phyloP scores from a whole-genome alignment of 2,888 invertebrate species.

The Exocentrus adspersus region DNA sequence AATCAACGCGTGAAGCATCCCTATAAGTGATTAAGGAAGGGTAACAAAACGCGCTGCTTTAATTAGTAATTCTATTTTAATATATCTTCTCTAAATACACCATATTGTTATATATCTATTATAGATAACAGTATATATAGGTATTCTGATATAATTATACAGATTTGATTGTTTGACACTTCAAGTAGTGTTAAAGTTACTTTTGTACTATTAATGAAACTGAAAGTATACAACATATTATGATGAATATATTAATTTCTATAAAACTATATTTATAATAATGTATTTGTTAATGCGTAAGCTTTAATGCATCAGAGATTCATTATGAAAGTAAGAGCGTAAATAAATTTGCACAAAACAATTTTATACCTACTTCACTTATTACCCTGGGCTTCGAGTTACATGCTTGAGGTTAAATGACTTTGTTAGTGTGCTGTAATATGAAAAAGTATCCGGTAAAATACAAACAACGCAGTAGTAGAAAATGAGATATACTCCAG shows the following conservation, averaged over 20 bases:
- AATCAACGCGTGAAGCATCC: too few species aligned
- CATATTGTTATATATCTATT: constrained; percentile 43
- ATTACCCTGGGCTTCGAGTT: constrained; percentile 35
- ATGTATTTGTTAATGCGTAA: constrained; percentile 30
- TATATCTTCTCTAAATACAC: constrained; percentile 44
- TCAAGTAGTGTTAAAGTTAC: constrained; percentile 43
- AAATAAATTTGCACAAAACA: constrained; percentile 7
- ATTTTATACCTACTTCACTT: constrained; percentile 21
- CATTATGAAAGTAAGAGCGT: constrained; percentile 5
- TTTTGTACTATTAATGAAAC: constrained; percentile 50
- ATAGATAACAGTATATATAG: constrained; percentile 39
- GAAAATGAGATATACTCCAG: constrained; percentile 35
- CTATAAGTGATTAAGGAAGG: constrained; percentile 8
- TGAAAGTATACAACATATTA: constrained; percentile 31
- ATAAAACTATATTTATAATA: constrained; percentile 23
- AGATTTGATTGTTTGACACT: constrained; percentile 45
- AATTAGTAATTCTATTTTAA: constrained; percentile 40
- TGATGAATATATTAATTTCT: constrained; percentile 34
- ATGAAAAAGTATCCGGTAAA: constrained; percentile 17
- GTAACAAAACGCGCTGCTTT: constrained; percentile 10
- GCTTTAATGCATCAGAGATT: constrained; percentile 23
- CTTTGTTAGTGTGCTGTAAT: constrained; percentile 42
- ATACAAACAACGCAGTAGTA: constrained; percentile 26
- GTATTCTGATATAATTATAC: constrained; percentile 37
- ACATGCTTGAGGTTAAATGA: constrained; percentile 32